phyloP scores from a whole-genome alignment of 2,888 invertebrate species.

The Synanthedon vespiformis region DNA sequence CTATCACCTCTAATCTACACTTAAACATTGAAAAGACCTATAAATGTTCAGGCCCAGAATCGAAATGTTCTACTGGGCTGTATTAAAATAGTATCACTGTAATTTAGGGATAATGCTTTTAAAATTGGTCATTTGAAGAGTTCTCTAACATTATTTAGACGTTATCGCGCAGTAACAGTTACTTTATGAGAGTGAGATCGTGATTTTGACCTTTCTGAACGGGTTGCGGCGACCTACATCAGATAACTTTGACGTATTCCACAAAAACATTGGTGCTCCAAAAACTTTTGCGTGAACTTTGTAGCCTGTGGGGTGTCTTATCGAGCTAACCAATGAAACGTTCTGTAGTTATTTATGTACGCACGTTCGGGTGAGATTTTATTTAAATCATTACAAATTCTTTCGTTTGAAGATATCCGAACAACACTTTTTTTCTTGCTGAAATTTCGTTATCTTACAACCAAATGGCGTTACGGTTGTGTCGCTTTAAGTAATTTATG shows the following conservation, averaged over 20 bases:
- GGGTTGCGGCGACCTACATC: constrained; percentile 9
- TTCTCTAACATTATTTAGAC: not conserved
- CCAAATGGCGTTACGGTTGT: constrained; percentile 5
- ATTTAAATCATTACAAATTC: constrained; percentile 16
- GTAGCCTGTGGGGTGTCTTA: constrained; percentile 40
- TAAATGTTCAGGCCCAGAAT: too few species aligned
- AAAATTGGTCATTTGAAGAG: not conserved
- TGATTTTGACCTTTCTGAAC: constrained; percentile 19
- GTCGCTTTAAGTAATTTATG: constrained; percentile 10
- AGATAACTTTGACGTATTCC: constrained; percentile 51
- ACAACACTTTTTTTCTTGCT: constrained; percentile 3
- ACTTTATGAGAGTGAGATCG: constrained; percentile 6
- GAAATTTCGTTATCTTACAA: constrained; percentile 7
- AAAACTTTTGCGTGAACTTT: constrained; percentile 39
- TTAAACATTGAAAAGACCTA: too few species aligned
- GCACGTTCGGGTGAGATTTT: constrained; percentile 16
- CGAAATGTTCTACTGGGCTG: not conserved
- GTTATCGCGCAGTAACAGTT: not conserved
- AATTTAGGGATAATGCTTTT: not conserved
- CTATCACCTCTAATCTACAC: too few species aligned
- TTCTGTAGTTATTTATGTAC: constrained; percentile 58
- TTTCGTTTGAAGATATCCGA: constrained; percentile 9
- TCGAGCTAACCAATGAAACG: constrained; percentile 39
- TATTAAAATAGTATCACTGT: not conserved
- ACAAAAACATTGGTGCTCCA: constrained; percentile 26